Evolutionary conservation across 2,113 vertebrate genomes (phyloP), one percentile per base, ranked within the genome.

Genomic region (Glaucomys volans): DNA sequence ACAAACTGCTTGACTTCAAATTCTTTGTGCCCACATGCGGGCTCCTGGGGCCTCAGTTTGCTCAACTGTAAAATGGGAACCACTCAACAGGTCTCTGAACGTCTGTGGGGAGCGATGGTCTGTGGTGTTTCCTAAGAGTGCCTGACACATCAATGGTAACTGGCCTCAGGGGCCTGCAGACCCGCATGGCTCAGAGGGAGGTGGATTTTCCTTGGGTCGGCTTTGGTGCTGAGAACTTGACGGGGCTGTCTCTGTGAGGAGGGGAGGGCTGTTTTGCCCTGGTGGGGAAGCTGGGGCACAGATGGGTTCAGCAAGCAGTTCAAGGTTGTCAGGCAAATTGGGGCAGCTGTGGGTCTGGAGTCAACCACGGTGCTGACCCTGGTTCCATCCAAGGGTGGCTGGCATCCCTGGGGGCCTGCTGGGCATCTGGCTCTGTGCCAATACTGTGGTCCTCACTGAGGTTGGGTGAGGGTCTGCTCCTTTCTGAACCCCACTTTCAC

Each of bases 371-470:
- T 0, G 0, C 40, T 67, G 16, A 88, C n/a, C 1, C 0, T 13
- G 0, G 35, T 16, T 17, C 16, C 0, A 0, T 64, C 35, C 64
- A 54, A 37, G 69, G 42, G 32, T 54, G 52, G 66, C 22, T 0
- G 2, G 0, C 0, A 0, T 44, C 69, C 52, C 62, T 28, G 20
- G 42, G 37, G 5, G 54, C 22, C 47, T 47, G 62, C 8, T 10
- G 62, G 44, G 50, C 14, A 6, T 47, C 32, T 13, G 37, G 8
- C 26, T 71, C 44, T 64, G 30, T 64, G 79, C 22, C 10, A 1
- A 24, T 16, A 10, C 47, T 42, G 6, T 42, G 62, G 52, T 69
- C 57, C 32, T 47, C 1, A 20, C 42, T 8, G n/a, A 75, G 24
- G n/a, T 52, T 69, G 13, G 44, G 22, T 28, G 50, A 40, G 20